phyloP scores from a whole-genome alignment of 2,797 vertebrate species.

The Prionace glauca region DNA sequence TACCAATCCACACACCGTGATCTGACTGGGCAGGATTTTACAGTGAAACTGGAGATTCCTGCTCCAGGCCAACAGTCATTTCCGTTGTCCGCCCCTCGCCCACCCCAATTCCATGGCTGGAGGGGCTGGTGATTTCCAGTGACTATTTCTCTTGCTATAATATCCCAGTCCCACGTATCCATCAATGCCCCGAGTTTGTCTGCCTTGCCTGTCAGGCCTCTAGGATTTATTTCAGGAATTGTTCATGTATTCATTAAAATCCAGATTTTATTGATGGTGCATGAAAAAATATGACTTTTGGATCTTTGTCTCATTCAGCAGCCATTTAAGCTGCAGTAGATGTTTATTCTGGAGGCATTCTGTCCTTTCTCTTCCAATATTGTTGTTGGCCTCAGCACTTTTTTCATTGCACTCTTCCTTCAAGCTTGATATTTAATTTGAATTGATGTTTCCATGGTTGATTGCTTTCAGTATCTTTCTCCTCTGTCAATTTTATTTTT shows the following conservation, averaged over 20 bases:
- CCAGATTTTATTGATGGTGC: neutral
- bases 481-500: neutral
- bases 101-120: too few species aligned
- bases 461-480: neutral
- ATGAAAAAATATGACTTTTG: neutral
- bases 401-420: neutral
- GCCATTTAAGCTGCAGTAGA: neutral
- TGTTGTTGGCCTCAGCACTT: neutral
- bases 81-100: too few species aligned
- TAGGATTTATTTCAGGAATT: neutral
- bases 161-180: too few species aligned
- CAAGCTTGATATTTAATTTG: neutral
- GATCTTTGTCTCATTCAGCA: neutral
- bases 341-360: neutral
- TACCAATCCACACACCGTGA: neutral
- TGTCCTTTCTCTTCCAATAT: neutral
- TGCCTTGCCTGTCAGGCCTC: neutral
- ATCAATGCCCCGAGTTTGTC: too few species aligned
- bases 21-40: too few species aligned
- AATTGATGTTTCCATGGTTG: too few species aligned
- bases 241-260: neutral
- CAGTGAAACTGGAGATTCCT: too few species aligned
- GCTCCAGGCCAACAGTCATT: too few species aligned
- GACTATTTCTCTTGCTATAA: neutral
- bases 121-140: too few species aligned